These are phyloP conservation scores for Himantopus leucocephalus DNA, from an alignment of 2,113 vertebrate species.

Conservation along the genomic window DNA sequence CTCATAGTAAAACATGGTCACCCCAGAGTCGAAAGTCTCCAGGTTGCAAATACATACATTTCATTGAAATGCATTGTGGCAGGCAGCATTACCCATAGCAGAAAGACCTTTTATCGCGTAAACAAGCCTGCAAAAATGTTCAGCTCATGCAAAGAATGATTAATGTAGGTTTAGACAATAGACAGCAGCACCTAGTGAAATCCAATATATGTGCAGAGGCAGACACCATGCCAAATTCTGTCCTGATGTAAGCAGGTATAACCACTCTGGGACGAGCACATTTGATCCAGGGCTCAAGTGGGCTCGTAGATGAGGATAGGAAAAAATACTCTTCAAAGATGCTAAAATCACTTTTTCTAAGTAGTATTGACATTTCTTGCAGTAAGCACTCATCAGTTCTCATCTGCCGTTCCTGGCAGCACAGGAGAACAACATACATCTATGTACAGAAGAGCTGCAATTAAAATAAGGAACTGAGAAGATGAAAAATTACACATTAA, in stretches of 20 bases:
- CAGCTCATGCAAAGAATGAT: neutral
- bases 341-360: neutral
- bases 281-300: neutral
- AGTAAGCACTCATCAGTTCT: neutral
- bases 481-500: neutral
- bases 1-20: neutral
- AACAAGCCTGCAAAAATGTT: neutral
- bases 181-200: conserved; percentile 23
- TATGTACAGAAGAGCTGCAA: neutral
- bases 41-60: neutral
- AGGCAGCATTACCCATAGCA: neutral
- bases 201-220: neutral
- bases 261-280: neutral
- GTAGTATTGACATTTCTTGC: neutral
- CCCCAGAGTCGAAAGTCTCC: neutral
- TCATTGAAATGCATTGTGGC: neutral
- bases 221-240: neutral
- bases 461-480: neutral
- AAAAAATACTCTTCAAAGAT: neutral
- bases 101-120: neutral
- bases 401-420: neutral
- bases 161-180: conserved; percentile 7
- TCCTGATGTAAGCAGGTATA: neutral
- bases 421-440: neutral
- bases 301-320: neutral